phyloP scores from a whole-genome alignment of 1,140 invertebrate genomes.

The Oscheius sp. region DNA sequence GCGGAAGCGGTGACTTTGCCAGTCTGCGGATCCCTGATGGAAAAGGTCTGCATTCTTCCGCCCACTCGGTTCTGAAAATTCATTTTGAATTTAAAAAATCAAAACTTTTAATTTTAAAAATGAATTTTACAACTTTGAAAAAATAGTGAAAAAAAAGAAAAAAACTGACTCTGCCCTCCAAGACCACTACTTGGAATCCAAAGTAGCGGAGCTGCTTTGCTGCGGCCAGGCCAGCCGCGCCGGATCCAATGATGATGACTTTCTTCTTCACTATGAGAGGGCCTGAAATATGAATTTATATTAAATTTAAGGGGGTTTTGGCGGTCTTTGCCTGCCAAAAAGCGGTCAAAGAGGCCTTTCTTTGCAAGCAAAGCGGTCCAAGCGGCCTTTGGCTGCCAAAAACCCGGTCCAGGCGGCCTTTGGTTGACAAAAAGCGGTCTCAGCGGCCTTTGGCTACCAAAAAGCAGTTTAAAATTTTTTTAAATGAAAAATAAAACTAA shows the following conservation, averaged over 20 bases:
- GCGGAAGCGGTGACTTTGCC: conserved; percentile 74
- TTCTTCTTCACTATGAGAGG: no score
- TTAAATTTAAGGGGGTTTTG: no score
- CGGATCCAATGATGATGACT: conserved; percentile 65
- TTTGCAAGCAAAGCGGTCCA: background rate
- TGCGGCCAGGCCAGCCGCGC: conserved; percentile 63
- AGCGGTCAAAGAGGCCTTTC: background rate
- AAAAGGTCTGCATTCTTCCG: conserved; percentile 90
- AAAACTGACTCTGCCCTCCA: conserved; percentile 78
- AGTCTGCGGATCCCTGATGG: conserved; percentile 67
- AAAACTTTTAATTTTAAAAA: no score
- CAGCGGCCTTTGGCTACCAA: background rate
- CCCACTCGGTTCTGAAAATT: conserved; percentile 80
- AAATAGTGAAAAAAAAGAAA: conserved; percentile 20
- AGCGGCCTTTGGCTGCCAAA: no score
- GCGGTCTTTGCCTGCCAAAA: background rate
- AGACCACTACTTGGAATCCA: conserved; percentile 70
- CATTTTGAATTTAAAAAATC: no score
- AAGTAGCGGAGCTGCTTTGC: conserved; percentile 63
- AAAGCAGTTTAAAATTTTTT: background rate
- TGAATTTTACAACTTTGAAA: no score
- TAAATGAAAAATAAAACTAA: background rate
- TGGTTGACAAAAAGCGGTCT: background rate
- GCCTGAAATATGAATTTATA: no score
- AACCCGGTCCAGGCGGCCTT: background rate